phyloP scores from a whole-genome alignment of 2,888 invertebrate genomes.

The Cylloceria caligata region DNA sequence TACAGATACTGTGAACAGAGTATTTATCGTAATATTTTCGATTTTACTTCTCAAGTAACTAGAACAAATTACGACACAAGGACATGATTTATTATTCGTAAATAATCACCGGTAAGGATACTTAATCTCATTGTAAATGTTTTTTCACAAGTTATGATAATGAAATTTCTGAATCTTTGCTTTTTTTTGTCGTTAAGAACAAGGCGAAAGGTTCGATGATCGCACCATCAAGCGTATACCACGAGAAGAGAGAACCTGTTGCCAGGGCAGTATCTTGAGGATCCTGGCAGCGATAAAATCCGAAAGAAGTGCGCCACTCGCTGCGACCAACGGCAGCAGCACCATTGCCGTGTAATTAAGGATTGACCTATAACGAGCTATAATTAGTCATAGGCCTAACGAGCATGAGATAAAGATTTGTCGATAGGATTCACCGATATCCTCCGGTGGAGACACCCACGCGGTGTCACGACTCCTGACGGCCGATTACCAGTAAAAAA shows the following conservation, averaged over 20 bases:
- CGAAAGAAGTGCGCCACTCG: slow-evolving; percentile 76
- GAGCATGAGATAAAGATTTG: slow-evolving; percentile 77
- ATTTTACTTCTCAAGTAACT: not conserved
- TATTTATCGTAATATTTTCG: not conserved
- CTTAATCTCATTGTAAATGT: slow-evolving; percentile 8
- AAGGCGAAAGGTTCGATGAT: slow-evolving; percentile 3
- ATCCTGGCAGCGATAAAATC: slow-evolving; percentile 78
- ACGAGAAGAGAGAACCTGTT: slow-evolving; percentile 35
- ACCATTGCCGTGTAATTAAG: slow-evolving; percentile 75
- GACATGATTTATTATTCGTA: not conserved
- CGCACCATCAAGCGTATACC: slow-evolving; percentile 46
- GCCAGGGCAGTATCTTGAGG: slow-evolving; percentile 71
- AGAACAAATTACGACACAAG: too few relatives aligned
- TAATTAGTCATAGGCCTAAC: slow-evolving; percentile 82
- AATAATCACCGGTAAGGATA: slow-evolving; percentile 10
- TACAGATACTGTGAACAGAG: not conserved
- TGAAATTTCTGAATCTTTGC: not conserved
- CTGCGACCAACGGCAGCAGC: slow-evolving; percentile 71
- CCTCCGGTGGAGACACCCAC: slow-evolving; percentile 69
- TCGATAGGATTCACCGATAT: slow-evolving; percentile 77
- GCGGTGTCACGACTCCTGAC: slow-evolving; percentile 59
- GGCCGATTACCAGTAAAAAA: slow-evolving; percentile 12
- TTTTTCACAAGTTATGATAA: slow-evolving; percentile 28
- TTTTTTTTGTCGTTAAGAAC: slow-evolving; percentile 7
- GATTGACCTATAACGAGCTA: slow-evolving; percentile 82